A percentile compares a stretch with the other conserved stretches of the same genome.
Evolutionary conservation across 2,113 vertebrate genomes (phyloP).

Genomic region (Eublepharis macularius): DNA sequence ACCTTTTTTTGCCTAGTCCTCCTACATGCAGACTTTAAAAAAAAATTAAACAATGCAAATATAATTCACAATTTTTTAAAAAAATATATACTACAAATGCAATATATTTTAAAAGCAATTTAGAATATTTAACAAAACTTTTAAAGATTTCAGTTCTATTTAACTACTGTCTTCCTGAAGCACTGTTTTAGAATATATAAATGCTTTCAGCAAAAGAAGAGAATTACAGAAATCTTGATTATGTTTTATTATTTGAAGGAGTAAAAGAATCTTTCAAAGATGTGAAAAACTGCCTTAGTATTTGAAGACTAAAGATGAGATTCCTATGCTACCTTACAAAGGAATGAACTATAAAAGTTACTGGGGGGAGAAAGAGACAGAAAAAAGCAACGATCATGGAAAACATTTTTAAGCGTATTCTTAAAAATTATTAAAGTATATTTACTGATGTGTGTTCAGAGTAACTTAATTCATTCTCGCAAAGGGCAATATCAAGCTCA

Average conservation of each 20-base stretch:
- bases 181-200: neutral
- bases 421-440: too few relatives aligned
- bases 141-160: neutral
- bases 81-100: too few relatives aligned
- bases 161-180: neutral
- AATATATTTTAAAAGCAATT: too few relatives aligned
- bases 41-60: neutral
- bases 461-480: neutral
- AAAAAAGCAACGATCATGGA: slow-evolving; percentile 10
- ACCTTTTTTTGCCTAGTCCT: neutral
- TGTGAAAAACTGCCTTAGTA: neutral
- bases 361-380: neutral
- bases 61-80: neutral
- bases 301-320: neutral
- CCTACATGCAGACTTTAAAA: neutral
- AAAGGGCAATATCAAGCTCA: neutral
- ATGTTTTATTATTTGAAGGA: neutral
- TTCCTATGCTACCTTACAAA: neutral
- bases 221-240: neutral
- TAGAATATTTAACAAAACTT: too few relatives aligned
- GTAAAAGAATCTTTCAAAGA: neutral
- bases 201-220: neutral
- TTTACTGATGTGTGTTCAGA: neutral
- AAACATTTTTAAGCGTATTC: too few relatives aligned
- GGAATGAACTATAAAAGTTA: neutral